A percentile compares a stretch with the other conserved stretches of the same genome.
Conservation (phyloP, 2,888 invertebrate genomes). For the Chaetogeoica ovagalla region DNA sequence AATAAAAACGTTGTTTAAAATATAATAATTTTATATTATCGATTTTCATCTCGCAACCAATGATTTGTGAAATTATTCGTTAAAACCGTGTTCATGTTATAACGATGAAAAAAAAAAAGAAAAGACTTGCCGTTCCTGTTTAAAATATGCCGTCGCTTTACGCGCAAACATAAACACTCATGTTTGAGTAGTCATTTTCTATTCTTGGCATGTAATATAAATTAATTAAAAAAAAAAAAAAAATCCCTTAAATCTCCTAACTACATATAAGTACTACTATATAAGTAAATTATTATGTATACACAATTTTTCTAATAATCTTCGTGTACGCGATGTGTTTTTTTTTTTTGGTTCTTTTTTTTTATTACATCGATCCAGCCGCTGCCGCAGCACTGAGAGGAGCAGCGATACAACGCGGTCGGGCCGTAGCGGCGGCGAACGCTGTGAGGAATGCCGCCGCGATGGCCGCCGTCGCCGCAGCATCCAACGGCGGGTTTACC, state of each 20-base stretch:
- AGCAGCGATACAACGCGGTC: conserved; percentile 75
- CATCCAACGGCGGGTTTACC: conserved; percentile 57
- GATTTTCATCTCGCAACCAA: no score
- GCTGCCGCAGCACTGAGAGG: conserved; percentile 81
- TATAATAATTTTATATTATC: no score
- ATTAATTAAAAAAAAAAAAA: neutral
- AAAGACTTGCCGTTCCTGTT: no score
- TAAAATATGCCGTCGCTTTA: no score
- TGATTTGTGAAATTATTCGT: no score
- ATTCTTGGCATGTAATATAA: conserved; percentile 16
- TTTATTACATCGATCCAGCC: conserved; percentile 60
- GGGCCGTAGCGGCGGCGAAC: conserved; percentile 65
- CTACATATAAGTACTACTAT: neutral
- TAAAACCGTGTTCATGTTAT: no score
- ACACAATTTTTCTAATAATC: conserved; percentile 9
- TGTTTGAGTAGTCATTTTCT: conserved; percentile 1
- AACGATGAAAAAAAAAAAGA: no score
- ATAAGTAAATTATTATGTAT: no score
- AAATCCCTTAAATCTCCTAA: neutral
- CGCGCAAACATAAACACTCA: no score
- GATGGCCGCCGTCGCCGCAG: conserved; percentile 67
- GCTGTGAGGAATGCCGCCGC: conserved; percentile 65
- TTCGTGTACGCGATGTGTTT: conserved; percentile 55
- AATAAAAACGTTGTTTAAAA: no score
- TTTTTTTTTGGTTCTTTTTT: conserved; percentile 57